A percentile compares a stretch with the other conserved stretches of the same genome.
Evolutionary conservation across 2,113 vertebrate species (phyloP).

Genomic region (Steatornis caripensis): DNA sequence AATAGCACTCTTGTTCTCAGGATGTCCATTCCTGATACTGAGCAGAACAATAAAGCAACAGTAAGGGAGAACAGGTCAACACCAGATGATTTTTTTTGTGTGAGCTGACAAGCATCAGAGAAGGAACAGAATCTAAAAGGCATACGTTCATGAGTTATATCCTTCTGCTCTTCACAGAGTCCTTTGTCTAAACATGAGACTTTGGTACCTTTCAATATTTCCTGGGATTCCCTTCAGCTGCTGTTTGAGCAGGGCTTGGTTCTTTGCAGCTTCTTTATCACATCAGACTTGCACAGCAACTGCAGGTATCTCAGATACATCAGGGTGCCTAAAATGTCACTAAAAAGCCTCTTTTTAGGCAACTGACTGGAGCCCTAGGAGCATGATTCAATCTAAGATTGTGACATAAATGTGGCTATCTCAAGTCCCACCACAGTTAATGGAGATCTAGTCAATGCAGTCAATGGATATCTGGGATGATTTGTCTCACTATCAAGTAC

Average conservation of each 20-base stretch:
- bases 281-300: neutral
- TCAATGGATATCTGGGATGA: neutral
- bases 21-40: neutral
- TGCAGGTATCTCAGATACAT: neutral
- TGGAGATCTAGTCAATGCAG: neutral
- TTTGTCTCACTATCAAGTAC: neutral
- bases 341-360: neutral
- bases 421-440: neutral
- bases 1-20: neutral
- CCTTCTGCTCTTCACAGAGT: neutral
- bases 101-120: neutral
- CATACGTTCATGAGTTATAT: neutral
- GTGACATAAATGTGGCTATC: neutral
- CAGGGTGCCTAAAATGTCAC: neutral
- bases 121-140: neutral
- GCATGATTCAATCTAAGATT: neutral
- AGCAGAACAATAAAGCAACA: neutral
- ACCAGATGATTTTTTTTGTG: neutral
- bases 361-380: neutral
- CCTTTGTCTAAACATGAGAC: neutral
- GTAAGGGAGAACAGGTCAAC: neutral
- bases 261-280: neutral
- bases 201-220: neutral
- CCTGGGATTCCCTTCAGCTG: neutral
- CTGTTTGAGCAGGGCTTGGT: neutral